phyloP scores from a whole-genome alignment of 2,797 vertebrate genomes.

The Liparis tanakae region DNA sequence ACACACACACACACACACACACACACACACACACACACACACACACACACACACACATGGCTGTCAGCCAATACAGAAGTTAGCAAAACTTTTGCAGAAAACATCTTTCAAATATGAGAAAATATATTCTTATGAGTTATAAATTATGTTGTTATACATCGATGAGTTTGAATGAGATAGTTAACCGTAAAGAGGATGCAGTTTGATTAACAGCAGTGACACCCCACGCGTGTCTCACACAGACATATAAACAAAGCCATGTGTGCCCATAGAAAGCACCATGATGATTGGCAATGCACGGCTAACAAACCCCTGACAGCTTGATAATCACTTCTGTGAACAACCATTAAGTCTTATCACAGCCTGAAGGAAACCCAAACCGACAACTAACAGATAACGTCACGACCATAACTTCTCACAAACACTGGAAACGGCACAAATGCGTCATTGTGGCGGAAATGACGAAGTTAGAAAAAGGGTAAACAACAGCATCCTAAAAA shows the following conservation, averaged over 20 bases:
- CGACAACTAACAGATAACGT: background rate
- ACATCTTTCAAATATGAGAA: background rate
- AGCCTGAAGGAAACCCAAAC: background rate
- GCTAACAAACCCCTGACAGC: background rate
- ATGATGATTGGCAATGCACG: background rate
- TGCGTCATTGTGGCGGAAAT: background rate
- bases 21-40: too few species aligned
- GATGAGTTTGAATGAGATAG: background rate
- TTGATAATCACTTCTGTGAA: background rate
- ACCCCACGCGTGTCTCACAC: background rate
- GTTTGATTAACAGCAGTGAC: background rate
- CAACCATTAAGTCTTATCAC: background rate
- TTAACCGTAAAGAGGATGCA: background rate
- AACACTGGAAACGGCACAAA: background rate
- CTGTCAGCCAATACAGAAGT: too few species aligned
- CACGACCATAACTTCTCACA: background rate
- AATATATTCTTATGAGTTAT: background rate
- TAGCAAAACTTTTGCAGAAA: conserved; percentile 17
- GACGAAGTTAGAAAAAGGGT: background rate
- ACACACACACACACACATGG: too few species aligned
- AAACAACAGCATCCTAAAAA: conserved; percentile 18
- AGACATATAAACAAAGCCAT: conserved; percentile 51
- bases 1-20: conserved; percentile 29
- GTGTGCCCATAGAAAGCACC: conserved; percentile 9
- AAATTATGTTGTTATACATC: background rate